Evolutionary conservation across 2,113 vertebrate species (phyloP).

Genomic region (Strix aluco): DNA sequence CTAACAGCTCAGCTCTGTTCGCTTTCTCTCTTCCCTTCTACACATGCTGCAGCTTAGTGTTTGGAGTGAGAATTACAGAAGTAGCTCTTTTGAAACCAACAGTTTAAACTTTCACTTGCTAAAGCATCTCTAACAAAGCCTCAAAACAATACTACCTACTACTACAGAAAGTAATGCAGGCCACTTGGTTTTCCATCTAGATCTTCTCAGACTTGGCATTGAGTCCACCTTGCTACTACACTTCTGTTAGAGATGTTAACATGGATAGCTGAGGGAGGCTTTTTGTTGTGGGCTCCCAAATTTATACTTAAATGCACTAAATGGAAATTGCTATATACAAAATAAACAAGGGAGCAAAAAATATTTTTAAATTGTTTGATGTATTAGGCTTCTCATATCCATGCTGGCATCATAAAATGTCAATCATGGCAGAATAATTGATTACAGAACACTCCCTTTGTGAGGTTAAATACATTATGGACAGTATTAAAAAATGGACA

Average conservation of each 20-base stretch:
- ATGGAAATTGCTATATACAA: background rate
- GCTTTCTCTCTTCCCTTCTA: background rate
- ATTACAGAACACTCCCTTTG: background rate
- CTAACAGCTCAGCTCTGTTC: background rate
- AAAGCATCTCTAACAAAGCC: background rate
- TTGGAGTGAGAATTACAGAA: background rate
- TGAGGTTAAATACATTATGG: background rate
- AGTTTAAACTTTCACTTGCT: background rate
- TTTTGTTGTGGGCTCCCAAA: background rate
- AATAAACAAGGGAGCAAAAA: background rate
- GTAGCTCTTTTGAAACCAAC: background rate
- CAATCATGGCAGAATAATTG: background rate
- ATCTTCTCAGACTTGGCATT: background rate
- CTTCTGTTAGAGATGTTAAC: background rate
- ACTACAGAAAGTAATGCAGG: background rate
- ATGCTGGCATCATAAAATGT: background rate
- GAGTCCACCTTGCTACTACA: background rate
- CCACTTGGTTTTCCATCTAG: background rate
- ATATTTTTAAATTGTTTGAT: background rate
- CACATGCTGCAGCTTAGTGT: background rate
- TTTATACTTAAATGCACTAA: background rate
- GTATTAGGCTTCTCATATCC: background rate
- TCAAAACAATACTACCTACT: background rate
- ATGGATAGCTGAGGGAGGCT: background rate
- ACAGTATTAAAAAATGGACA: background rate